Percentiles rank a stretch among this genome's conserved stretches.
phyloP scores from a whole-genome alignment of 2,797 vertebrate genomes.

The Halcyon badia region DNA sequence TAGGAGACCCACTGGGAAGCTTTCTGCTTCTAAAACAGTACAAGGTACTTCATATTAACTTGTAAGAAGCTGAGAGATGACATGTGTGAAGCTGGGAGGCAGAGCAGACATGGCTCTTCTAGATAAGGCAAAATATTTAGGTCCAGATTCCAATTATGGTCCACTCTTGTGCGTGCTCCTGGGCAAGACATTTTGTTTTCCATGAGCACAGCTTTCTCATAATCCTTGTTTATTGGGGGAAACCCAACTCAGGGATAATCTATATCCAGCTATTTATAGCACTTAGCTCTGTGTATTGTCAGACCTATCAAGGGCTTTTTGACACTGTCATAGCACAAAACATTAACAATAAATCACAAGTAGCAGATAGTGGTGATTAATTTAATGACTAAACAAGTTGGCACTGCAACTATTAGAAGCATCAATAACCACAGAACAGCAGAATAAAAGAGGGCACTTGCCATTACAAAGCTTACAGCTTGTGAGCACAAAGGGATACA shows the following conservation, averaged over 20 bases:
- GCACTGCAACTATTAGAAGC: background rate
- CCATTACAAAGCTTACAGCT: background rate
- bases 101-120: background rate
- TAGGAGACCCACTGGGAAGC: background rate
- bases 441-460: background rate
- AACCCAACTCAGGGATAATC: background rate
- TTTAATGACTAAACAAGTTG: background rate
- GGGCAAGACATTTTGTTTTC: background rate
- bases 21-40: background rate
- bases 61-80: background rate
- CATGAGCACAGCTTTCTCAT: background rate
- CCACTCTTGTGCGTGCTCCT: no score
- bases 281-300: background rate
- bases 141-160: background rate
- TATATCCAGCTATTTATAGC: accelerated
- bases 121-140: background rate
- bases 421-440: background rate
- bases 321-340: background rate
- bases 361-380: background rate
- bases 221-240: background rate
- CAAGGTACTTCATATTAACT: background rate
- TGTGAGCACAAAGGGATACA: background rate
- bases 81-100: background rate
- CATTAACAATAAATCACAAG: background rate
- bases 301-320: background rate